A percentile compares a stretch with the other conserved stretches of the same genome.
phyloP scores from a whole-genome alignment of 2,797 vertebrate species.

The Manis pentadactyla region DNA sequence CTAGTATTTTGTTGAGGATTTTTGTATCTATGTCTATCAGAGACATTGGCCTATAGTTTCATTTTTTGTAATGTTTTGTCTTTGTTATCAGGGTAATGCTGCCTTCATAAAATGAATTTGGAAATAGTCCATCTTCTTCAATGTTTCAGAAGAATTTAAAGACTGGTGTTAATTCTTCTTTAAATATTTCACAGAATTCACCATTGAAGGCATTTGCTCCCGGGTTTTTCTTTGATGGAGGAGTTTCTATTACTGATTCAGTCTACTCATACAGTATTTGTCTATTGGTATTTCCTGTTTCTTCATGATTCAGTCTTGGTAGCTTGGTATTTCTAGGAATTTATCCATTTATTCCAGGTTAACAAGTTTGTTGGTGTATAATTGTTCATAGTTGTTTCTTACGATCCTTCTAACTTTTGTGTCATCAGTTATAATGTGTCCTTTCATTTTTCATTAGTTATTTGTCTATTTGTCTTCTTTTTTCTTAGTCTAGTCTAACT shows the following conservation, averaged over 20 bases:
- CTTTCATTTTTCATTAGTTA: background rate
- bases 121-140: background rate
- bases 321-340: background rate
- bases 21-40: background rate
- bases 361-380: background rate
- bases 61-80: background rate
- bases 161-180: background rate
- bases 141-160: background rate
- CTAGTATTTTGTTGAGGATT: background rate
- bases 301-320: background rate
- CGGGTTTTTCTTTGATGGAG: background rate
- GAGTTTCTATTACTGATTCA: background rate
- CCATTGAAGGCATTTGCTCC: background rate
- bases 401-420: background rate
- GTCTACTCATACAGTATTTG: background rate
- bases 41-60: background rate
- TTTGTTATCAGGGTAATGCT: background rate
- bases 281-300: background rate
- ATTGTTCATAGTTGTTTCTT: background rate
- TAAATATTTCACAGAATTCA: background rate
- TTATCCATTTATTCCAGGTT: background rate
- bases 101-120: background rate
- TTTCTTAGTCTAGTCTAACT: background rate
- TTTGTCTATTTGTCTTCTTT: background rate
- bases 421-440: background rate